Evolutionary conservation across 2,797 vertebrate species (phyloP).

Genomic region (Limnodromus scolopaceus): DNA sequence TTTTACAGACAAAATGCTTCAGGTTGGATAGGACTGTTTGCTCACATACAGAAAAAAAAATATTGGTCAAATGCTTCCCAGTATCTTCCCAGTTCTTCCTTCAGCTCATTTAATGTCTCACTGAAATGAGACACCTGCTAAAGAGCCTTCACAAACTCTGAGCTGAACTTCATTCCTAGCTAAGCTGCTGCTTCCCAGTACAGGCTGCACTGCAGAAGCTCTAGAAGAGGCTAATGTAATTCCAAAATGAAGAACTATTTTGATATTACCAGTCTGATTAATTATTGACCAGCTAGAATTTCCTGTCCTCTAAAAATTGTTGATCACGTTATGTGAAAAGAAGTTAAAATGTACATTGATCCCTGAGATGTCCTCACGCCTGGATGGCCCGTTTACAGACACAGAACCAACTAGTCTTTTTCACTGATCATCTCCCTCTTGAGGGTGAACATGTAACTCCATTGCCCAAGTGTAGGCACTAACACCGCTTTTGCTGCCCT

Average conservation of each 20-base stretch:
- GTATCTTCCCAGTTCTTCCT: not conserved
- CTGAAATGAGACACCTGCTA: not conserved
- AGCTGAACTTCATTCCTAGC: not conserved
- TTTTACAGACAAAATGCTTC: not conserved
- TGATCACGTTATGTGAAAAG: not conserved
- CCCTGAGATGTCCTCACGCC: not conserved
- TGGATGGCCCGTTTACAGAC: not conserved
- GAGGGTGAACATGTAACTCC: not conserved
- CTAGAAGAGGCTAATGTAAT: not conserved
- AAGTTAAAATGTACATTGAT: not conserved
- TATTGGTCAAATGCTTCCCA: not conserved
- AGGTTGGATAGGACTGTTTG: not conserved
- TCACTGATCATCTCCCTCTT: not conserved
- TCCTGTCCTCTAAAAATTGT: not conserved
- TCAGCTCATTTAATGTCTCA: not conserved
- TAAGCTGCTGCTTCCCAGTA: not conserved
- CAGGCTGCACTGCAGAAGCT: not conserved
- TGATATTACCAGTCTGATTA: not conserved
- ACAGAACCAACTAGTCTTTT: not conserved
- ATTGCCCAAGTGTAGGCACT: not conserved
- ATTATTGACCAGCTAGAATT: not conserved
- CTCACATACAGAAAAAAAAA: not conserved
- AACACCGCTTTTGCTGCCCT: not conserved
- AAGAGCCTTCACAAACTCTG: not conserved
- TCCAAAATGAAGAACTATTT: not conserved